A percentile compares a stretch with the other conserved stretches of the same genome.
Conservation (phyloP, 2,888 invertebrate species). For the Ceratothoa steindachneri region DNA sequence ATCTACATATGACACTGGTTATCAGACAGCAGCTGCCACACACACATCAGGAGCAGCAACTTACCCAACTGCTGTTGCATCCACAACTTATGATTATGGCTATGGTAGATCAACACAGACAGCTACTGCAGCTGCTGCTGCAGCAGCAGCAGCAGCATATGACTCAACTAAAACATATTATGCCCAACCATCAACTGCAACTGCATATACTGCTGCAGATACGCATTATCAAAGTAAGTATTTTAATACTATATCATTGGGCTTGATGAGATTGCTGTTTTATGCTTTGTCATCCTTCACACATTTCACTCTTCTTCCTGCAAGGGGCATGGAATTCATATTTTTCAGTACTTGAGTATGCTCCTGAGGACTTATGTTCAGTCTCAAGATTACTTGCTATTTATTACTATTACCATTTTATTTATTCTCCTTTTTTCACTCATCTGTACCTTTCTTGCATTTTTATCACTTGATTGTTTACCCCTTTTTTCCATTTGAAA, state of each 20-base stretch:
- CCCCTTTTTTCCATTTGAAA: too few species aligned
- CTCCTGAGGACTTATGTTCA: too few species aligned
- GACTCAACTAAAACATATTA: constrained; percentile 45
- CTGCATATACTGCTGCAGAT: constrained; percentile 47
- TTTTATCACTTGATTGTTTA: too few species aligned
- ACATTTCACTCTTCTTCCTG: too few species aligned
- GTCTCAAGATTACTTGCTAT: too few species aligned
- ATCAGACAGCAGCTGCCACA: constrained; percentile 60
- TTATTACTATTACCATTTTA: too few species aligned
- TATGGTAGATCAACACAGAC: constrained; percentile 45
- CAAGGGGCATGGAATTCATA: too few species aligned
- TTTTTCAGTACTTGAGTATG: too few species aligned
- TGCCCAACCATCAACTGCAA: constrained; percentile 48
- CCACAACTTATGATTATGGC: constrained; percentile 47
- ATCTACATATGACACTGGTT: constrained; percentile 58
- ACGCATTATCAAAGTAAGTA: constrained; percentile 46
- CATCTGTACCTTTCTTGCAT: too few species aligned
- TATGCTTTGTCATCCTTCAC: too few species aligned
- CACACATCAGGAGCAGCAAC: constrained; percentile 41
- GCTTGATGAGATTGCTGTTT: neutral
- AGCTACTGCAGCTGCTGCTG: constrained; percentile 44
- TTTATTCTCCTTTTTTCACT: too few species aligned
- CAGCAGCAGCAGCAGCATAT: constrained; percentile 47
- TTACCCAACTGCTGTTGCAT: constrained; percentile 43
- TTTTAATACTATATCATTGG: too few species aligned